These are phyloP conservation scores for Cathartes aura DNA, from an alignment of 2,113 vertebrate genomes.

Conservation along the genomic window DNA sequence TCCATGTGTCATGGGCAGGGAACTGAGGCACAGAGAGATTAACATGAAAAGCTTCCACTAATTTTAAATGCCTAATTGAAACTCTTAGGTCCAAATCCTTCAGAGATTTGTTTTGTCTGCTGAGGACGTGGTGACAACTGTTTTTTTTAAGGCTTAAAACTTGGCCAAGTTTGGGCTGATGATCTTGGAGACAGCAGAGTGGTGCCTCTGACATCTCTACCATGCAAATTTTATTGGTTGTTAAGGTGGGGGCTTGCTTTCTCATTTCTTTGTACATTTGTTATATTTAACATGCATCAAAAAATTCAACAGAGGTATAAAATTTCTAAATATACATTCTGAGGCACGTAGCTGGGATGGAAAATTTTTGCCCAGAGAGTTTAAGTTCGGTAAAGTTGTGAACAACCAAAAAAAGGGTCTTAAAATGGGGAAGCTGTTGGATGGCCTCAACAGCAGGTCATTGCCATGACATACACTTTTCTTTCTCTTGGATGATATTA, in stretches of 20 bases:
- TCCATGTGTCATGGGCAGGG: not conserved
- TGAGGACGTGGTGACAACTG: not conserved
- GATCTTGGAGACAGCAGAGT: not conserved
- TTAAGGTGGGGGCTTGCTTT: not conserved
- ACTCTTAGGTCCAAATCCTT: not conserved
- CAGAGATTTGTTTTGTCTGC: not conserved
- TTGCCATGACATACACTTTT: not conserved
- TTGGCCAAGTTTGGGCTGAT: not conserved
- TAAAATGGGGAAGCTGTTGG: not conserved
- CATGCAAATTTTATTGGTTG: not conserved
- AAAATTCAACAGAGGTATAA: not conserved
- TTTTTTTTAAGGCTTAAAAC: not conserved
- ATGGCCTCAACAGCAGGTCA: not conserved
- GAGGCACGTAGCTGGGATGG: not conserved
- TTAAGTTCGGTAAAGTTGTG: not conserved
- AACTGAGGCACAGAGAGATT: not conserved
- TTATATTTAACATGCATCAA: not conserved
- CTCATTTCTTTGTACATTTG: not conserved
- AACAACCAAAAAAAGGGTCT: not conserved
- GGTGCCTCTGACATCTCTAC: not conserved
- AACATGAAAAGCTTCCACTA: not conserved
- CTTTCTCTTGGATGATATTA: not conserved
- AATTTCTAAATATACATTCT: not conserved
- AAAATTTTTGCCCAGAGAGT: not conserved
- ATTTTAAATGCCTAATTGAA: conserved; percentile 12